Evolutionary conservation across 2,797 vertebrate genomes (phyloP), one percentile per base, ranked within the genome.

Genomic region (Hipposideros larvatus): DNA sequence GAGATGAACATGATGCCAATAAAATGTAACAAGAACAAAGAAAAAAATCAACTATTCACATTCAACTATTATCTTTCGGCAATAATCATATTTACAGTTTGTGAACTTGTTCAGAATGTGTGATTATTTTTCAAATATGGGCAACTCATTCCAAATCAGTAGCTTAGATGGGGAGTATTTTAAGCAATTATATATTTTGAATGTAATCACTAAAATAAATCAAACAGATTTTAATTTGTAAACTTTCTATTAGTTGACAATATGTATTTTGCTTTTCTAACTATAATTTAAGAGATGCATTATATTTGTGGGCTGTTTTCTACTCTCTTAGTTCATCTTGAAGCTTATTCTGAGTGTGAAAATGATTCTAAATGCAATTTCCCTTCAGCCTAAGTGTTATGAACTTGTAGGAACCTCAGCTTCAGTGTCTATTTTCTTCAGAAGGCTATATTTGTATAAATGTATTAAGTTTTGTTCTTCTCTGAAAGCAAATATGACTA

Each of bases 1-100:
- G 98, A 98, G 97, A 98, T 95, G 97, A 98, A 98, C 97, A 95
- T 98, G 97, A 98, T 98, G 98, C 98, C 98, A 98, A 98, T 98
- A 98, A 99, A 97, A 98, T 98, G 98, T 98, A 99, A 98, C 97
- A 98, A 98, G 98, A 98, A 98, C 97, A 97, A 98, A 98, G 37
- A 73, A 88, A 79, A 43, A 55, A 63, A 11, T 13, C 16, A 57
- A 37, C 31, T 94, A 31, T 90, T 75, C 13, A 63, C 3, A 51
- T 78, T 95, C 51, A 82, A 68, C 37, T 82, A 9, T 86, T 74
- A 86, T 63, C 71, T 94, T 91, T 71, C 13, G 66, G 5, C 7
- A 78, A 14, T 61, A 75, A 8, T 75, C 18, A 41, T 61, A 89
- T 71, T 37, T 59, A 78, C 8, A 94, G 41, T 61, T 66, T 95